Conservation (phyloP, 2,113 vertebrate genomes). For the Prunella fulvescens region DNA sequence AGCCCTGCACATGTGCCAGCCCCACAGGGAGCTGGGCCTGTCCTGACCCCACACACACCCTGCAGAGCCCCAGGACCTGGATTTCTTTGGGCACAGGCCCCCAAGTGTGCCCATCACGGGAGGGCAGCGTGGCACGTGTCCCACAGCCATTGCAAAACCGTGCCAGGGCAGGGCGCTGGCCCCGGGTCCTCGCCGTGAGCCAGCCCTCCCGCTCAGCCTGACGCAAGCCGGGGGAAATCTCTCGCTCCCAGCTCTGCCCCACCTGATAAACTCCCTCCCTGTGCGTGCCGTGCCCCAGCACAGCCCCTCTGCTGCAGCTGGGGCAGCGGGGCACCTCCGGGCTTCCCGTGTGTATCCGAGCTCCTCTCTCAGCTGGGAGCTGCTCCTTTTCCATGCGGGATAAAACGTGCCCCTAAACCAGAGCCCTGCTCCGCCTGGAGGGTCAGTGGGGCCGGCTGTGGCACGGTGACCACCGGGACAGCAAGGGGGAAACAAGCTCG, state of each 20-base stretch:
- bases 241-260: neutral
- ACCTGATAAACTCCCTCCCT: neutral
- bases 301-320: fast-evolving
- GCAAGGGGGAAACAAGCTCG: fast-evolving
- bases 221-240: neutral
- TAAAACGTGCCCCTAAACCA: neutral
- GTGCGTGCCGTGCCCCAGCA: fast-evolving
- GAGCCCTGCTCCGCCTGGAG: fast-evolving
- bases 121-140: neutral
- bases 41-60: neutral
- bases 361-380: neutral
- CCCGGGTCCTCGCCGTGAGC: fast-evolving
- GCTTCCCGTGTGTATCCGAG: fast-evolving
- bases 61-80: neutral
- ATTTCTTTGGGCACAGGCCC: neutral
- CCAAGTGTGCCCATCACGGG: fast-evolving
- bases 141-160: neutral
- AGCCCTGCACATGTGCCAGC: neutral
- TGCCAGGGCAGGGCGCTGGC: fast-evolving
- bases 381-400: neutral
- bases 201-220: neutral
- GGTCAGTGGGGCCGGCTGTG: fast-evolving
- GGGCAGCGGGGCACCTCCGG: neutral
- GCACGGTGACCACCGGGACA: fast-evolving
- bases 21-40: neutral